These are phyloP conservation scores for Malthinus seriepunctatus DNA, from an alignment of 2,888 invertebrate genomes.

Conservation along the genomic window DNA sequence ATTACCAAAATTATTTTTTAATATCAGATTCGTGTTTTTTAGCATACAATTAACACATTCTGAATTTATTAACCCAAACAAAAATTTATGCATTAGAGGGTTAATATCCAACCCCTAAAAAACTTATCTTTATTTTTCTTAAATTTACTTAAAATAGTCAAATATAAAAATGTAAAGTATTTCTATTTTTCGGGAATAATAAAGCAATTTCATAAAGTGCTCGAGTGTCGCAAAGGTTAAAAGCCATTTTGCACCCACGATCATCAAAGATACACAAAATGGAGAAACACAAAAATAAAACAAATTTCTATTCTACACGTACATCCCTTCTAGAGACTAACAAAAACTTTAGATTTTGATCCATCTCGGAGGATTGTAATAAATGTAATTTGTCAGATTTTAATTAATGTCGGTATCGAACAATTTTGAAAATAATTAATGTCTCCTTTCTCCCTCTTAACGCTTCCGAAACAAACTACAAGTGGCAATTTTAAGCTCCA, in stretches of 20 bases:
- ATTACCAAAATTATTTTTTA: too few relatives aligned
- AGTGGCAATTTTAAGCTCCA: constrained; percentile 22
- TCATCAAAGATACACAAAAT: constrained; percentile 26
- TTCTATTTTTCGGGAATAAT: constrained; percentile 32
- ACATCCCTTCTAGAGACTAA: not conserved
- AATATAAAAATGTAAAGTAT: constrained; percentile 18
- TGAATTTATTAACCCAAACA: too few relatives aligned
- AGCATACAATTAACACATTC: too few relatives aligned
- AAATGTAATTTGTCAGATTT: constrained; percentile 8
- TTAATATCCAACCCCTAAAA: not conserved
- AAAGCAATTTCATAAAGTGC: constrained; percentile 37
- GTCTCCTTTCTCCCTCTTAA: constrained; percentile 2
- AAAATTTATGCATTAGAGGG: too few relatives aligned
- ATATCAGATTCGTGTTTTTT: too few relatives aligned
- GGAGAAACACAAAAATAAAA: constrained; percentile 24
- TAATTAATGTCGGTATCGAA: constrained; percentile 4
- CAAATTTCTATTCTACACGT: not conserved
- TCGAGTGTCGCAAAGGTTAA: constrained; percentile 33
- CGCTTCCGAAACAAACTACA: constrained; percentile 18
- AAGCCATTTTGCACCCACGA: constrained; percentile 33
- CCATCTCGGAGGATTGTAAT: not conserved
- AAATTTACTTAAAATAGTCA: constrained; percentile 20
- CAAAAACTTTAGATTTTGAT: too few relatives aligned
- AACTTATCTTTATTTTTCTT: constrained; percentile 8
- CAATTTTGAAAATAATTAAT: constrained; percentile 18